Percentiles rank a stretch among this genome's conserved stretches.
Conservation (phyloP, 2,888 invertebrate genomes). For the Petrolisthes cinctipes region DNA sequence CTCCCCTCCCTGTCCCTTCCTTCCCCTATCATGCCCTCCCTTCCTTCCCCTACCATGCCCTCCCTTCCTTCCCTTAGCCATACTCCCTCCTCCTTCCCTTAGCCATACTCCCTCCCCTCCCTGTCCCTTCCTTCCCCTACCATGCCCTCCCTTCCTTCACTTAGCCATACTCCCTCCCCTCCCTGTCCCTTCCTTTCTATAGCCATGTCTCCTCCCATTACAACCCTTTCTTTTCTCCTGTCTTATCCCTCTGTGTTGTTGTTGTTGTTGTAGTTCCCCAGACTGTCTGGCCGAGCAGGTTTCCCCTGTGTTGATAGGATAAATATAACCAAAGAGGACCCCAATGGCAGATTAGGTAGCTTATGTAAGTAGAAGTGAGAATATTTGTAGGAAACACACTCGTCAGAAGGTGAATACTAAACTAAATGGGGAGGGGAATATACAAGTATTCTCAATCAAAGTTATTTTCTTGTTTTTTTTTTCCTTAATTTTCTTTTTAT, state of each 20-base stretch:
- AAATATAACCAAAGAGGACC: no score
- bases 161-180: neutral
- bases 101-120: neutral
- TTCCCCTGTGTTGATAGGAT: no score
- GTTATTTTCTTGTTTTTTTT: neutral
- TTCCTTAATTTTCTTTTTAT: neutral
- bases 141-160: neutral
- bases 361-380: no score
- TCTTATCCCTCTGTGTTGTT: neutral
- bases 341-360: no score
- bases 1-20: neutral
- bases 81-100: neutral
- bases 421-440: no score
- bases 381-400: no score
- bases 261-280: no score
- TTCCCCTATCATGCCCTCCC: neutral
- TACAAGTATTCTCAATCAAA: neutral
- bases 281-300: no score
- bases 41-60: neutral
- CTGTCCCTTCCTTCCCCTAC: neutral
- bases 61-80: neutral
- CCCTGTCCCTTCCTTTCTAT: neutral
- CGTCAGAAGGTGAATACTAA: no score
- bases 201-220: neutral
- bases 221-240: neutral